phyloP scores from a whole-genome alignment of 2,797 vertebrate species.

The Apodemus agrarius region DNA sequence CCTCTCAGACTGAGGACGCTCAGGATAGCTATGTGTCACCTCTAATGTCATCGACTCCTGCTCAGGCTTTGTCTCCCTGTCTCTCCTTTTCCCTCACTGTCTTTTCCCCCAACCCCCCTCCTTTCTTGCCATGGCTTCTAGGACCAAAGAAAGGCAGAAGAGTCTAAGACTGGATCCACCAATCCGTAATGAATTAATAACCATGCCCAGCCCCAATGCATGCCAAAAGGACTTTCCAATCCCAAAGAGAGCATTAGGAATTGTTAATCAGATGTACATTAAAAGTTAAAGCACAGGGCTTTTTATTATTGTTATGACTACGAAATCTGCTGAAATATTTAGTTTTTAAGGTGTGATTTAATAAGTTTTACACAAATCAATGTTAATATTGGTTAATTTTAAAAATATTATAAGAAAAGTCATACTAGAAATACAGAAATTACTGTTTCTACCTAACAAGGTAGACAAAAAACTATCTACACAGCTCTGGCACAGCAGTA shows the following conservation, averaged over 20 bases:
- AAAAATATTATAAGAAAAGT: conserved; percentile 35
- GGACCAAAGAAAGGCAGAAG: conserved; percentile 73
- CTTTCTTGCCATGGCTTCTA: conserved; percentile 52
- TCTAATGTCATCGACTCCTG: conserved; percentile 79
- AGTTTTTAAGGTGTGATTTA: conserved; percentile 15
- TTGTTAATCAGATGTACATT: conserved; percentile 65
- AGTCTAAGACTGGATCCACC: conserved; percentile 66
- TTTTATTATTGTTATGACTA: conserved; percentile 35
- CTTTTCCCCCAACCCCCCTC: conserved; percentile 41
- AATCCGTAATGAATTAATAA: conserved; percentile 74
- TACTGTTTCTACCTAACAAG: conserved; percentile 11
- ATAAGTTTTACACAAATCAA: conserved; percentile 40
- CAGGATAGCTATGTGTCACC: conserved; percentile 81
- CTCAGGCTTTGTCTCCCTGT: conserved; percentile 80
- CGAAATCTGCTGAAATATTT: conserved; percentile 61
- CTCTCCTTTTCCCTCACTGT: conserved; percentile 72
- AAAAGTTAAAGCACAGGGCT: conserved; percentile 62
- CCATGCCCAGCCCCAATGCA: not conserved
- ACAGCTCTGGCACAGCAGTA: conserved; percentile 9
- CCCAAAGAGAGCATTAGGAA: conserved; percentile 43
- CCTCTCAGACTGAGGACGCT: conserved; percentile 59
- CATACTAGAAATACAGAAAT: conserved; percentile 52
- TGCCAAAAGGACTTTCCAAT: conserved; percentile 62
- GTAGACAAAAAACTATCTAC: not conserved
- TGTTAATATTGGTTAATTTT: conserved; percentile 61